Conservation (phyloP, 53 echinoderm and acorn worm species). For the Holothuria leucospilota region DNA sequence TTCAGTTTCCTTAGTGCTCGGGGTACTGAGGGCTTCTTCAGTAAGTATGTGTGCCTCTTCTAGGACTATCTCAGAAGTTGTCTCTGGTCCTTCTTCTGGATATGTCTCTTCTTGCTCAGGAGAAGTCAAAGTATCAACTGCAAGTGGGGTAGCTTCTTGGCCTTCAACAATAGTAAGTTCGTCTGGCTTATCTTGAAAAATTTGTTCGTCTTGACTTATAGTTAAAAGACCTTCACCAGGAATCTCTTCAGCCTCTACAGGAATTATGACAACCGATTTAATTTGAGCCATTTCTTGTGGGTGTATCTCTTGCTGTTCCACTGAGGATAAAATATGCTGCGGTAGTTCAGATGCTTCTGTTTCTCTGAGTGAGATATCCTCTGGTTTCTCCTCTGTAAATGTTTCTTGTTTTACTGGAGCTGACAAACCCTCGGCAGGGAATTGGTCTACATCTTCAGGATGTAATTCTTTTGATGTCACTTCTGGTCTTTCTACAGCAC, state of each 20-base stretch:
- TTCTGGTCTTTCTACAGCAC: conserved; percentile 46
- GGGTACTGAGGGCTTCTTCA: conserved; percentile 38
- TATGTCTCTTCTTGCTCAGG: conserved; percentile 62
- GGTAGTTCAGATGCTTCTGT: conserved; percentile 51
- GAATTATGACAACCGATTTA: conserved; percentile 42
- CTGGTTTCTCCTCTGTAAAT: conserved; percentile 45
- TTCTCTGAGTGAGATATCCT: conserved; percentile 48
- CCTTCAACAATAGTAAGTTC: conserved; percentile 28
- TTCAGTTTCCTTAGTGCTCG: conserved; percentile 39
- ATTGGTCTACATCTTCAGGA: conserved; percentile 37
- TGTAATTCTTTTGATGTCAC: conserved; percentile 42
- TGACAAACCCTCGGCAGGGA: conserved; percentile 50
- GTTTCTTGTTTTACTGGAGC: conserved; percentile 53
- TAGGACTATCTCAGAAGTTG: conserved; percentile 11
- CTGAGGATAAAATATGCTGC: background rate
- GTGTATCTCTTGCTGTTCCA: conserved; percentile 1
- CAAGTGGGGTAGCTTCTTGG: conserved; percentile 40
- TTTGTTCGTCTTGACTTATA: conserved; percentile 36
- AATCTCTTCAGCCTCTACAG: conserved; percentile 52
- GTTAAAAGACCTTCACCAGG: conserved; percentile 32
- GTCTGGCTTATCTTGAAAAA: conserved; percentile 53
- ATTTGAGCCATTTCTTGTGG: conserved; percentile 47
- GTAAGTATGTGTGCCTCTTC: conserved; percentile 60
- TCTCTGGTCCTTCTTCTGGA: conserved; percentile 24
- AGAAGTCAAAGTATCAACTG: conserved; percentile 56